phyloP scores from a whole-genome alignment of 2,888 invertebrate species.

The Priocnemis perturbator region DNA sequence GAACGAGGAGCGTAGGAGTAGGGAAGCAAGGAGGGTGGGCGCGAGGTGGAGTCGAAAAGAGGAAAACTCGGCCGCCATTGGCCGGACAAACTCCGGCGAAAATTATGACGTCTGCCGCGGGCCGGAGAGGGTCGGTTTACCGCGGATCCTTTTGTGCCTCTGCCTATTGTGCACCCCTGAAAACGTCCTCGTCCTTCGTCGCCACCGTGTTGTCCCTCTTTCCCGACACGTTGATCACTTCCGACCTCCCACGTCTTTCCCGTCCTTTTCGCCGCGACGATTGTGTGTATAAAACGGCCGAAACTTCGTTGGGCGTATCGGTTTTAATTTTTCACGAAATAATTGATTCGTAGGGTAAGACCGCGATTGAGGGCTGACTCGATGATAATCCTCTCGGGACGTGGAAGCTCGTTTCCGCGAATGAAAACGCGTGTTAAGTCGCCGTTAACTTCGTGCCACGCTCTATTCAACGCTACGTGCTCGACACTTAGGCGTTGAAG shows the following conservation, averaged over 20 bases:
- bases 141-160: slow-evolving; percentile 47
- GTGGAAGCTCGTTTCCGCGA: no score
- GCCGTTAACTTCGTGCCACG: no score
- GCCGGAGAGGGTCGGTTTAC: slow-evolving; percentile 40
- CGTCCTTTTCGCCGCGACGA: slow-evolving; percentile 5
- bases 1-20: no score
- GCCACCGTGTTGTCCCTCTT: slow-evolving; percentile 9
- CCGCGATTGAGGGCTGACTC: no score
- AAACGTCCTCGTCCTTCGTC: slow-evolving; percentile 42
- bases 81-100: slow-evolving; percentile 36
- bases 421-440: no score
- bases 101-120: slow-evolving; percentile 50
- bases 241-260: slow-evolving; percentile 27
- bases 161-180: slow-evolving; percentile 53
- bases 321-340: no score
- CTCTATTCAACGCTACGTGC: no score
- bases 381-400: no score
- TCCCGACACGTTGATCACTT: slow-evolving; percentile 54
- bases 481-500: no score
- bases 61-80: slow-evolving; percentile 35
- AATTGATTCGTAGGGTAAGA: no score
- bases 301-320: slow-evolving; percentile 1
- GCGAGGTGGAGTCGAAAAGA: slow-evolving; percentile 24
- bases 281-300: not conserved
- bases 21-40: no score